phyloP scores from a whole-genome alignment of 2,797 vertebrate genomes.

The Psittacula derbiana region DNA sequence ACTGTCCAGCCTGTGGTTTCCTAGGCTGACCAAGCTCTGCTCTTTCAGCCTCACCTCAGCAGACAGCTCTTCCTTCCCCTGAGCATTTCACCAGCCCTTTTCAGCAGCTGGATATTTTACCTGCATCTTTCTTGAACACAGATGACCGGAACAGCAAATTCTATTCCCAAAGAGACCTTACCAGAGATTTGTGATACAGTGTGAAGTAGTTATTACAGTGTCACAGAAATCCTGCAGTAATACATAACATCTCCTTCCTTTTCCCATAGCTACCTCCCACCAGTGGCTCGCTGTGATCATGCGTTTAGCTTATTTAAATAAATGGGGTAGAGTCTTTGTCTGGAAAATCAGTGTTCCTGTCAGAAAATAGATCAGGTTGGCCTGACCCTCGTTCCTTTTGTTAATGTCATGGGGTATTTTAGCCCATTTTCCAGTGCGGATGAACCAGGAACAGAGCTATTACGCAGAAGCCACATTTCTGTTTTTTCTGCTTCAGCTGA shows the following conservation, averaged over 20 bases:
- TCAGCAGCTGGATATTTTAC: neutral
- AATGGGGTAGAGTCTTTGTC: neutral
- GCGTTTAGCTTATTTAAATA: neutral
- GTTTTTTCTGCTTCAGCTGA: constrained; percentile 30
- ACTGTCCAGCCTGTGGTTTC: neutral
- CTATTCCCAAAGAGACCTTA: neutral
- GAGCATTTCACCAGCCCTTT: neutral
- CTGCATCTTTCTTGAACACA: neutral
- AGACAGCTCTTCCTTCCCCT: neutral
- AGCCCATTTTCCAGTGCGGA: neutral
- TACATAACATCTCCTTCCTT: neutral
- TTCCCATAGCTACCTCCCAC: neutral
- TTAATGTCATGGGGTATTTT: constrained; percentile 42
- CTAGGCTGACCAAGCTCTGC: neutral
- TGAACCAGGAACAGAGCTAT: neutral
- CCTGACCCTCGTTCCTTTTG: constrained; percentile 15
- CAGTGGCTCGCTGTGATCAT: neutral
- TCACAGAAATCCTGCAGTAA: neutral
- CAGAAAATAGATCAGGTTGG: constrained; percentile 15
- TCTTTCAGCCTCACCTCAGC: neutral
- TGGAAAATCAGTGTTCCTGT: neutral
- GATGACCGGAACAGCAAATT: neutral
- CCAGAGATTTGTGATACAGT: neutral
- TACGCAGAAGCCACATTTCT: neutral
- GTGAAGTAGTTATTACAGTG: neutral